Percentiles rank a stretch among this genome's conserved stretches.
phyloP scores from a whole-genome alignment of 2,113 vertebrate genomes.

The Cercopithecus mona region DNA sequence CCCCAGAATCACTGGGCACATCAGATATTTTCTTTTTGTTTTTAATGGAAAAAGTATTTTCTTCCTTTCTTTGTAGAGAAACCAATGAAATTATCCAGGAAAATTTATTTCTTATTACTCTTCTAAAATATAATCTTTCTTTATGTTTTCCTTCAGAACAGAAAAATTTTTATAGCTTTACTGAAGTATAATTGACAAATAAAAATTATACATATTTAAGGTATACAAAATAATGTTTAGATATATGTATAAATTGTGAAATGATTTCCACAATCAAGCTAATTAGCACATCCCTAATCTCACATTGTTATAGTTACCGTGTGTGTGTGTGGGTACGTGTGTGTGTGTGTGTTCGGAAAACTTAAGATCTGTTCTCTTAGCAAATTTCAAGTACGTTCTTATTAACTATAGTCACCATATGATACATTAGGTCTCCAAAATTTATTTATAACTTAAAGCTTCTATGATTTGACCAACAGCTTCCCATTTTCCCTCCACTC shows the following conservation, averaged over 20 bases:
- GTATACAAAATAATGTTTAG: too few relatives aligned
- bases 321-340: too few relatives aligned
- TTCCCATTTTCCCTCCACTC: background rate
- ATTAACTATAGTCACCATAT: background rate
- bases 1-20: background rate
- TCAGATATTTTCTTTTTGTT: constrained; percentile 18
- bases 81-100: background rate
- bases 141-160: background rate
- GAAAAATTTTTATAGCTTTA: too few relatives aligned
- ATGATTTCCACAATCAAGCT: background rate
- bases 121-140: background rate
- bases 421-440: background rate
- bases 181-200: too few relatives aligned
- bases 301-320: background rate
- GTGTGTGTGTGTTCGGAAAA: too few relatives aligned
- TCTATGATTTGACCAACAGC: background rate
- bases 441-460: background rate
- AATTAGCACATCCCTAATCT: background rate
- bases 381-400: background rate
- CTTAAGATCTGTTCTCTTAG: background rate
- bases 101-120: background rate
- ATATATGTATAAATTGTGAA: background rate
- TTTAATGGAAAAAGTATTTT: background rate
- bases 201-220: too few relatives aligned
- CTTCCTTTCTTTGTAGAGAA: background rate